Evolutionary conservation across 2,113 vertebrate genomes (phyloP).

Genomic region (Pyrgilauda ruficollis): DNA sequence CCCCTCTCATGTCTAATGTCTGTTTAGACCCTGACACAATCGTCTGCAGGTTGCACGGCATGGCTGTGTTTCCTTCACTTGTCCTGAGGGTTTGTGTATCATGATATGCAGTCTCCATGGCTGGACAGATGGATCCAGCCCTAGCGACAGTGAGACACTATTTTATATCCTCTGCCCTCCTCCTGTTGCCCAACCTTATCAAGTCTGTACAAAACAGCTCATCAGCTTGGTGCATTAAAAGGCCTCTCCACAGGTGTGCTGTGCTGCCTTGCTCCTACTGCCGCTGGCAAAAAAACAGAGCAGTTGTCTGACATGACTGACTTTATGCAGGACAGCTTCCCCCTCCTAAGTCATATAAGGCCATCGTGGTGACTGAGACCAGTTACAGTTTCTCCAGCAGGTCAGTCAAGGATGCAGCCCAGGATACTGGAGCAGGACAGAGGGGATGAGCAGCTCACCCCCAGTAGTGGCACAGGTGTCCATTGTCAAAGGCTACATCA

Average conservation of each 20-base stretch:
- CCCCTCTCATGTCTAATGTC: neutral
- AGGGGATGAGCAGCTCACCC: neutral
- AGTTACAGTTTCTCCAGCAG: neutral
- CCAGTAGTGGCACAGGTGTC: neutral
- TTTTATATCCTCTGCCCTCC: neutral
- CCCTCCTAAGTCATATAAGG: neutral
- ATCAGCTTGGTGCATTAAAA: neutral
- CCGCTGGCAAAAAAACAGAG: neutral
- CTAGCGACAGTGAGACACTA: neutral
- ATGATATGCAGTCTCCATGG: rapidly evolving
- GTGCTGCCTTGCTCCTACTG: neutral
- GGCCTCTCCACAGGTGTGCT: neutral
- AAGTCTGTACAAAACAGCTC: neutral
- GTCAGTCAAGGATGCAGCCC: neutral
- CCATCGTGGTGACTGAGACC: neutral
- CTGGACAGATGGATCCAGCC: neutral
- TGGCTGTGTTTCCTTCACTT: neutral
- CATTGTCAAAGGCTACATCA: neutral
- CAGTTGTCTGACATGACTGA: neutral
- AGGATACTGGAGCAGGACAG: neutral
- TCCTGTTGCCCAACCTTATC: neutral
- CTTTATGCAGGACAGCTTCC: neutral
- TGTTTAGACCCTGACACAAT: neutral
- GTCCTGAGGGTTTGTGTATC: neutral
- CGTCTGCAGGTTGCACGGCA: neutral